These are phyloP conservation scores for Germaria angustata DNA, from an alignment of 2,888 invertebrate genomes.

Conservation along the genomic window DNA sequence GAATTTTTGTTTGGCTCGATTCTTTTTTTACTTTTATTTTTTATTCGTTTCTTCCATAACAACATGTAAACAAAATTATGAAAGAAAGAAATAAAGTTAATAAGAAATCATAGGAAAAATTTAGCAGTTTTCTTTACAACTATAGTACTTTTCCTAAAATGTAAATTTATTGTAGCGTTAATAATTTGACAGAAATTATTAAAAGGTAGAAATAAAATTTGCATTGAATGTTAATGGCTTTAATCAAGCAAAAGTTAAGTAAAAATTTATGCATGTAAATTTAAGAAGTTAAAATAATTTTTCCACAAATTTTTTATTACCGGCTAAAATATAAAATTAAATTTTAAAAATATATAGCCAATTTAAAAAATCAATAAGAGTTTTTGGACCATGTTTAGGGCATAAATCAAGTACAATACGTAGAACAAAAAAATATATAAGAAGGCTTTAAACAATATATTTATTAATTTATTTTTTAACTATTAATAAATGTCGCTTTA, in stretches of 20 bases:
- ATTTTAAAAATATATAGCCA: no score
- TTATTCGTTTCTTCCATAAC: not conserved
- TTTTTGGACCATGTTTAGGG: no score
- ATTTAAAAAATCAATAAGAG: no score
- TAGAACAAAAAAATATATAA: no score
- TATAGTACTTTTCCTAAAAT: not conserved
- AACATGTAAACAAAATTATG: slow-evolving; percentile 60
- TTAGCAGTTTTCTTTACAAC: not conserved
- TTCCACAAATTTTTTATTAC: no score
- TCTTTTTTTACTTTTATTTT: not conserved
- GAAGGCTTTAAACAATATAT: no score
- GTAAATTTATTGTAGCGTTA: slow-evolving; percentile 32
- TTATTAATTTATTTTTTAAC: no score
- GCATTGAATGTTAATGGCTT: slow-evolving; percentile 16
- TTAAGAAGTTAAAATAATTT: no score
- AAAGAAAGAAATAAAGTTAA: slow-evolving; percentile 17
- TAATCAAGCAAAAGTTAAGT: not conserved
- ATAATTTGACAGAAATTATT: slow-evolving; percentile 41
- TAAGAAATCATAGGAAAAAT: slow-evolving; percentile 9
- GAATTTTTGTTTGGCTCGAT: slow-evolving; percentile 12
- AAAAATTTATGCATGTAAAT: not conserved
- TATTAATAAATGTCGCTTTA: no score
- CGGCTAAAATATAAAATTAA: no score
- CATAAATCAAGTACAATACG: no score
- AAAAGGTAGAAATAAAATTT: not conserved